A percentile compares a stretch with the other conserved stretches of the same genome.
phyloP scores from a whole-genome alignment of 2,113 vertebrate species.

The Microcebus tavaratra region DNA sequence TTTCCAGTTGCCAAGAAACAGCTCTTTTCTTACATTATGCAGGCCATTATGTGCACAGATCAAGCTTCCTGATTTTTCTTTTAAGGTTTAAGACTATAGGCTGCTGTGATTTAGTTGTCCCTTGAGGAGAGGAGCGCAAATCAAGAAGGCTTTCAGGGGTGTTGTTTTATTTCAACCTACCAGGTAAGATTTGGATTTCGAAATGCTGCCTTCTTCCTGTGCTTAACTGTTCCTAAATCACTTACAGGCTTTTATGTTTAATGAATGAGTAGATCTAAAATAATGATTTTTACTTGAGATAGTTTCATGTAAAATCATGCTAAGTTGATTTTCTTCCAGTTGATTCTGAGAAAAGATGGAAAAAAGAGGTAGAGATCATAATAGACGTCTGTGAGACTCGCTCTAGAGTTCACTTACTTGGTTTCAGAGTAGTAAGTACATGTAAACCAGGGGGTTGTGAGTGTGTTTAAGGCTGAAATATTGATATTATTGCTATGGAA shows the following conservation, averaged over 20 bases:
- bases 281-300: constrained; percentile 1
- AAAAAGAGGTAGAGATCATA: neutral
- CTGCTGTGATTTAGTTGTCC: constrained; percentile 60
- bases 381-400: neutral
- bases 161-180: constrained; percentile 29
- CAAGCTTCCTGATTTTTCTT: constrained; percentile 73
- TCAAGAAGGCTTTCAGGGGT: constrained; percentile 36
- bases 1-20: constrained; percentile 85
- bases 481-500: neutral
- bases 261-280: constrained; percentile 43
- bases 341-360: neutral
- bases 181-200: constrained; percentile 71
- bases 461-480: neutral
- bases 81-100: constrained; percentile 60
- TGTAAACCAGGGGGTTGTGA: neutral
- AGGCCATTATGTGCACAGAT: constrained; percentile 69
- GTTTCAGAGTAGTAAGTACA: constrained; percentile 18
- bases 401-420: neutral
- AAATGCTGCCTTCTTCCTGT: constrained; percentile 16
- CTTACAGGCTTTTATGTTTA: constrained; percentile 21
- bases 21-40: constrained; percentile 77
- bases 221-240: constrained; percentile 47
- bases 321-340: constrained; percentile 31
- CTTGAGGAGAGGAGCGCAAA: neutral
- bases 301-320: constrained; percentile 46